Base-by-base conservation (phyloP, 2,113 vertebrate genomes). In the Alosa alosa region DNA sequence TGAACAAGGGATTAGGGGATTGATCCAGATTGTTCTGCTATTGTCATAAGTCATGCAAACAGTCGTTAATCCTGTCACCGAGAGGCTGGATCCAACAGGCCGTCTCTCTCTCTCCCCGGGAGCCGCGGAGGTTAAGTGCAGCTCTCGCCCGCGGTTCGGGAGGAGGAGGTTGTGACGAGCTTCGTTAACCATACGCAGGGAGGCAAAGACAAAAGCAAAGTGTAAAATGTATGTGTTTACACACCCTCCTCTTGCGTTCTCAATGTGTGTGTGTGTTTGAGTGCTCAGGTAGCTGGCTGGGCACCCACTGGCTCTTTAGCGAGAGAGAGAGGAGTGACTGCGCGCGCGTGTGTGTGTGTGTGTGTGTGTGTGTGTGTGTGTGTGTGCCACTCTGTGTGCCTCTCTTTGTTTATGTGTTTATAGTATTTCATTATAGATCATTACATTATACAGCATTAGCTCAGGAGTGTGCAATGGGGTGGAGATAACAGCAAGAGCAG, bases 331-430 rank as follows among this genome's bases (percentile, higher is more conserved):
- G 31, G 31, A 31, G 57, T 82, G 44, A 49, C 13, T 68, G 13
- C 36, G 81, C 39, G 41, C 72, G 36, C 17, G 18, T 83, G 52
- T 60, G 17, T 25, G 60, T 64, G 60, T 64, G 64, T 72, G 64
- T 72, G 64, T 82, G 75, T 81, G 18, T 81, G 75, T 39, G 75
- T 81, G 75, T 81, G 75, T 81, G 75, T 81, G 75, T 81, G 75
- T 81, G 31, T 81, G 25, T 13, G 83, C 41, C 18, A 68, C 55
- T 72, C 57, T 72, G 41, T 84, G 83, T 84, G 36, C 68, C 57
- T 75, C 41, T 72, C 39, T 46, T 36, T 89, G 89, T 84, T 36
- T 84, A 75, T 89, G 78, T 88, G 82, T 55, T 75, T 50, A 49
- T 87, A 81, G 85, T 84, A 57, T 57, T 57, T 18, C 52, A 57